phyloP scores from a whole-genome alignment of 2,113 vertebrate genomes.

The Serinus canaria region DNA sequence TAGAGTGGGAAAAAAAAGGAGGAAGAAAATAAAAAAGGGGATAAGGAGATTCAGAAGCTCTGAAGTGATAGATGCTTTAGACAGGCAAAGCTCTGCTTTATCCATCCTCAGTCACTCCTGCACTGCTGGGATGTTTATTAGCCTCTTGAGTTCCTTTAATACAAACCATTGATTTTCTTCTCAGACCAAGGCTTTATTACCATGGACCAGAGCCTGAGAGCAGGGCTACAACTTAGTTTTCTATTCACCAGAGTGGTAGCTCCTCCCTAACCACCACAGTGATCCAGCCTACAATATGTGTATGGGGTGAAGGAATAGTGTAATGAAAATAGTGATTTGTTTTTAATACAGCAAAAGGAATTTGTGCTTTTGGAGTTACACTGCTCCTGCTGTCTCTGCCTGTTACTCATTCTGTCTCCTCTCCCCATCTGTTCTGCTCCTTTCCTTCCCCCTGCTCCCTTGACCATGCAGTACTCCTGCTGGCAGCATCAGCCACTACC shows the following conservation, averaged over 20 bases:
- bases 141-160: neutral
- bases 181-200: neutral
- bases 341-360: conserved; percentile 12
- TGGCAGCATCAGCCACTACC: neutral
- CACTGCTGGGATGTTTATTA: neutral
- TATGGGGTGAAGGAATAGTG: neutral
- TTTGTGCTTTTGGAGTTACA: conserved; percentile 22
- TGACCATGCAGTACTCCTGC: neutral
- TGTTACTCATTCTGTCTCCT: conserved; percentile 15
- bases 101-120: neutral
- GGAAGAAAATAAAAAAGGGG: rapidly evolving
- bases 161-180: neutral
- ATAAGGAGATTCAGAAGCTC: neutral
- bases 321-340: conserved; percentile 18
- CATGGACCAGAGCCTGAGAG: neutral
- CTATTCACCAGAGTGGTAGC: neutral
- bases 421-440: conserved; percentile 19
- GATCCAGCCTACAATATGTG: neutral
- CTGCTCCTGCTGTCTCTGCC: neutral
- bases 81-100: neutral
- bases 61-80: neutral
- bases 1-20: rapidly evolving
- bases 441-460: neutral
- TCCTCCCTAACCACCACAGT: neutral
- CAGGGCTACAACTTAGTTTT: neutral